These are phyloP conservation scores for Austrofundulus limnaeus DNA, from an alignment of 2,113 vertebrate genomes.

Conservation along the genomic window DNA sequence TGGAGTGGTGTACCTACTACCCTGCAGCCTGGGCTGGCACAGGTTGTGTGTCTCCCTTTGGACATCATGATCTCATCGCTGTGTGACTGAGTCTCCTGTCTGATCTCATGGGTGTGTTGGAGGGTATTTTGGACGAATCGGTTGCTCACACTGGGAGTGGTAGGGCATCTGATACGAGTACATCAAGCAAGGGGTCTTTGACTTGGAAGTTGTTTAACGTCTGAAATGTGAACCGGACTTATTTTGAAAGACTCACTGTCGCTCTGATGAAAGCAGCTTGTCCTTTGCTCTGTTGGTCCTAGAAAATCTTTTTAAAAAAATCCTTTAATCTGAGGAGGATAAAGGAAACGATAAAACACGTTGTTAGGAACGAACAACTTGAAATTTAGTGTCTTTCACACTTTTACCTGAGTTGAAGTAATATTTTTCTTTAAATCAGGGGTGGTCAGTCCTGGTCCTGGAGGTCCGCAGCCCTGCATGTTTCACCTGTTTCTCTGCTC, in stretches of 20 bases:
- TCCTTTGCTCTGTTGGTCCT: neutral
- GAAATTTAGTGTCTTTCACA: neutral
- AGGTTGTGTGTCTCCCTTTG: conserved; percentile 38
- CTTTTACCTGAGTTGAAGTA: neutral
- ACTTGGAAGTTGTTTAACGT: conserved; percentile 53
- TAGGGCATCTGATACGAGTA: conserved; percentile 57
- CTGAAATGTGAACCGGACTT: conserved; percentile 20
- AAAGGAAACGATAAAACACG: neutral
- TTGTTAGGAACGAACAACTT: neutral
- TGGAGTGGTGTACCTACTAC: conserved; percentile 61
- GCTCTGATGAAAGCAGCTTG: conserved; percentile 20
- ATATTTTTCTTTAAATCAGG: neutral
- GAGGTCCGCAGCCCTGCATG: no score
- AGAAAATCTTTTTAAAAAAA: neutral
- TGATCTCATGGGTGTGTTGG: conserved; percentile 70
- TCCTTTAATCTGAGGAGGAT: neutral
- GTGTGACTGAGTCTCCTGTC: conserved; percentile 67
- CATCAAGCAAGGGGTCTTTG: conserved; percentile 36
- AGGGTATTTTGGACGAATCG: conserved; percentile 69
- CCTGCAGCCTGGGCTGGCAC: conserved; percentile 48
- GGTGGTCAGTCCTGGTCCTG: no score
- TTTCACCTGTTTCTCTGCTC: no score
- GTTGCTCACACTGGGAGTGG: conserved; percentile 55
- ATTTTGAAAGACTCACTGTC: conserved; percentile 19
- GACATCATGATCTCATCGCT: conserved; percentile 72